phyloP scores from a whole-genome alignment of 1,140 invertebrate species.

The Coenobita brevimanus region DNA sequence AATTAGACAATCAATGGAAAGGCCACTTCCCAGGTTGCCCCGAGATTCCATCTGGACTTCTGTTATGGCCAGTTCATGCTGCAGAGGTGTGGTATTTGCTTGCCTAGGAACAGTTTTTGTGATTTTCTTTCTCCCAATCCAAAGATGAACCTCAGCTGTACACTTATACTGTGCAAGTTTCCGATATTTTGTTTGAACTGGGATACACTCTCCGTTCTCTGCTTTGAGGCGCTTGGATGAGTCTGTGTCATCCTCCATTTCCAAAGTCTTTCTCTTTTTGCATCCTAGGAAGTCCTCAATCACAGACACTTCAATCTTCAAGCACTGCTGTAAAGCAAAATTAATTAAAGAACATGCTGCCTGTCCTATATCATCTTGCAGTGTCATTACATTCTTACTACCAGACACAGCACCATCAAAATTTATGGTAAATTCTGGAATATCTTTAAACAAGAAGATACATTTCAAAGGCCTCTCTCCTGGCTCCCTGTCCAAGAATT shows the following conservation, averaged over 20 bases:
- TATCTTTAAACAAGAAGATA: neutral
- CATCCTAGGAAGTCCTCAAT: neutral
- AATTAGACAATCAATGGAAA: slow-evolving; percentile 7
- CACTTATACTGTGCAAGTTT: slow-evolving; percentile 32
- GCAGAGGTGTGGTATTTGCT: slow-evolving; percentile 30
- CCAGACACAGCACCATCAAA: slow-evolving; percentile 36
- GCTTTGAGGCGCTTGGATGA: slow-evolving; percentile 17
- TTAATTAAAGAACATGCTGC: slow-evolving; percentile 41
- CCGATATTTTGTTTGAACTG: slow-evolving; percentile 4
- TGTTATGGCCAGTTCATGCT: slow-evolving; percentile 46
- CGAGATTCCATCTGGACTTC: slow-evolving; percentile 6
- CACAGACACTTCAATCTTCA: slow-evolving; percentile 40
- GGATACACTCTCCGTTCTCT: slow-evolving; percentile 29
- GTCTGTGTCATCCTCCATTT: slow-evolving; percentile 2
- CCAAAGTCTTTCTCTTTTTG: slow-evolving; percentile 24
- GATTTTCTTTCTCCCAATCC: slow-evolving; percentile 44
- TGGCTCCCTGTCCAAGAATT: neutral
- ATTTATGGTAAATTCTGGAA: slow-evolving; percentile 39
- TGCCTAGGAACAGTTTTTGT: slow-evolving; percentile 29
- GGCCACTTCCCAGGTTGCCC: neutral
- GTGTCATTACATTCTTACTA: slow-evolving; percentile 12
- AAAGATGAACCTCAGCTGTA: slow-evolving; percentile 8
- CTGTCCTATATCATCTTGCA: slow-evolving; percentile 37
- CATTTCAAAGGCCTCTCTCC: slow-evolving; percentile 8
- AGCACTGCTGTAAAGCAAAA: slow-evolving; percentile 43